Evolutionary conservation across 2,888 invertebrate genomes (phyloP), one percentile per base, ranked within the genome.

Genomic region (Epiperipatus broadwayi): DNA sequence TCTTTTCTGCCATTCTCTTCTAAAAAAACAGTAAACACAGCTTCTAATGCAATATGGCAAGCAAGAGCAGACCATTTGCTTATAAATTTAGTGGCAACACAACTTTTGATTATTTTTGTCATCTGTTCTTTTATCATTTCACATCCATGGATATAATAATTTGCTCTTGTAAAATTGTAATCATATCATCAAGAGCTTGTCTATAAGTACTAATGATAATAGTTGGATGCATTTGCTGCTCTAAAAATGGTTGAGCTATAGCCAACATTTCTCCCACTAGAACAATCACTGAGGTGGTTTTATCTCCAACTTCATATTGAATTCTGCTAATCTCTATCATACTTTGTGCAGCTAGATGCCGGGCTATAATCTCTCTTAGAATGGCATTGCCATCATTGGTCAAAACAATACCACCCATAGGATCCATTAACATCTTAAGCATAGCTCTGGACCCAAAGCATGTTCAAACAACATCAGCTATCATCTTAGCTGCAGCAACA

Each of bases 311-410:
- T 70, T 99, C 97, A 66, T 97, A 97, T 63, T 97, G 97, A 44
- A 97, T 95, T 49, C 97, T 73, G 18, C 95, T 95, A 52, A 99
- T 95, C 69, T 97, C 97, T 54, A 99, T 97, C 83, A 97, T 87
- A 40, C 83, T 78, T 65, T 99, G 97, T 25, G 89, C 97, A 21
- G 95, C 95, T 40, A 97, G 97, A 65, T 97, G 95, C 60, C 97
- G 91, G 2, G 93, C 85, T n/a, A n/a, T n/a, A n/a, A n/a, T n/a
- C 51, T 93, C 95, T 48, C 95, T 72, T 35, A 97, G 71, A 54
- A 97, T 97, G 27, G 95, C 93, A 61, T 99, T 99, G 27, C 97
- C 97, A 63, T 99, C 97, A 58, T 97, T 99, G 22, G 97, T 97
- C 84, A 99, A 87, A 2, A 97, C 95, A 52, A 97, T 93, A 27